Base-by-base conservation (phyloP, 2,888 invertebrate genomes). In the Eledone cirrhosa region DNA sequence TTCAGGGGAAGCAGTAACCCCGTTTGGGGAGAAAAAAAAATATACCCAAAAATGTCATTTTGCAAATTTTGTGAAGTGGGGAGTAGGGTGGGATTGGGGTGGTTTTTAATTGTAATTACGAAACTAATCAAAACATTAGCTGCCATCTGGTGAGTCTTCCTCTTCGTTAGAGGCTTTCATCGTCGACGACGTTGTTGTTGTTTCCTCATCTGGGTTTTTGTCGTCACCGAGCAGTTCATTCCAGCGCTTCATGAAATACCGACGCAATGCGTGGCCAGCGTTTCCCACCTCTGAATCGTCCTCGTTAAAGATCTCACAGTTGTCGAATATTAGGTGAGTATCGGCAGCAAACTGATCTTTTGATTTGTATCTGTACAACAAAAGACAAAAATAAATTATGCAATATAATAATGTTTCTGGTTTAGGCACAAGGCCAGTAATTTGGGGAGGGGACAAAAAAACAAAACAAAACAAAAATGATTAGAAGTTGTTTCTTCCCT, bases 291-390 rank as follows among this genome's bases (percentile, higher is more conserved):
- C 97, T 85, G 97, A 97, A 91, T 98, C 97, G 91, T 99, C 99
- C 91, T 99, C 98, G 91, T 99, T 99, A 92, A 98, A 99, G 78
- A 96, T 95, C 91, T 97, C 97, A 91, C 99, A 99, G 92, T 99
- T 99, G 92, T 96, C 95, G 92, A 99, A 98, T 88, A 99, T 97
- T 85, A 97, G 94, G 14, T 97, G 94, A 29, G 97, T 95, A 92
- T 99, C 98, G 2, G 94, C 93, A 80, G 96, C 95, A 92, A 98
- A 99, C 84, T 98, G 97, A 83, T 96, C 97, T 82, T 95, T 94
- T 82, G 94, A 94, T 92, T 97, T 97, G 92, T 99, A 99, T 84
- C 98, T 98, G 87, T 22, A 88, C 85, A 77, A 78, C 53, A 53
- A 77, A 76, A 63, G n/a, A n/a, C n/a, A n/a, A n/a, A n/a, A n/a